Evolutionary conservation across 2,888 invertebrate species (phyloP), one percentile per base, ranked within the genome.

Genomic region (Sipunculus nudus): DNA sequence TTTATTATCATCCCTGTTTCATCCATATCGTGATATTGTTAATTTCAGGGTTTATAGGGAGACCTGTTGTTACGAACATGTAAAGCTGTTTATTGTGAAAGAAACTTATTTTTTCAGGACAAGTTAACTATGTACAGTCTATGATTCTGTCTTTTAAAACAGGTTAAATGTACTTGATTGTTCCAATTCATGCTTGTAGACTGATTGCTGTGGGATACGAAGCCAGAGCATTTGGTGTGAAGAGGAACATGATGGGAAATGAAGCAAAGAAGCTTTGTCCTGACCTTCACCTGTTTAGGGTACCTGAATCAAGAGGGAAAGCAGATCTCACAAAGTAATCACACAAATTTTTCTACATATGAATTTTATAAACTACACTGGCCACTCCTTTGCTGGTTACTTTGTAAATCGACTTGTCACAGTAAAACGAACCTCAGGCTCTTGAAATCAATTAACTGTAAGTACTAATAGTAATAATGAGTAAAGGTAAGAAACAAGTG

Each of bases 161-260:
- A 3, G 10, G 26, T 43, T 5, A 26, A 54, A 38, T 43, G 45
- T 26, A 53, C 1, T 28, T 5, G 23, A 28, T 53, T 31, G 2
- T 16, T 29, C 23, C 1, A 23, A n/a, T 25, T 61, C 8, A n/a
- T n/a, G n/a, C n/a, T 41, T 40, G 28, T 67, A 95, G 97, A 53
- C 93, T 98, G 63, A 96, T 99, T 76, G 98, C 98, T 43, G 96
- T 98, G 0, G 96, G 96, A 84, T 99, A 99, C 85, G 92, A 94
- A 75, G 98, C 99, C 0, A 87, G 96, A 79, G 92, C 90, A 2
- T 88, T 86, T 84, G 98, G 98, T 16, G 94, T 99, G 0, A 93
- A 91, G 0, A 86, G 96, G 40, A 89, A 90, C 72, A 95, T 96
- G 93, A 86, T 94, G 75, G 96, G 95, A 0, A 89, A 92, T 76